phyloP scores from a whole-genome alignment of 2,888 invertebrate genomes.

The Nezara viridula region DNA sequence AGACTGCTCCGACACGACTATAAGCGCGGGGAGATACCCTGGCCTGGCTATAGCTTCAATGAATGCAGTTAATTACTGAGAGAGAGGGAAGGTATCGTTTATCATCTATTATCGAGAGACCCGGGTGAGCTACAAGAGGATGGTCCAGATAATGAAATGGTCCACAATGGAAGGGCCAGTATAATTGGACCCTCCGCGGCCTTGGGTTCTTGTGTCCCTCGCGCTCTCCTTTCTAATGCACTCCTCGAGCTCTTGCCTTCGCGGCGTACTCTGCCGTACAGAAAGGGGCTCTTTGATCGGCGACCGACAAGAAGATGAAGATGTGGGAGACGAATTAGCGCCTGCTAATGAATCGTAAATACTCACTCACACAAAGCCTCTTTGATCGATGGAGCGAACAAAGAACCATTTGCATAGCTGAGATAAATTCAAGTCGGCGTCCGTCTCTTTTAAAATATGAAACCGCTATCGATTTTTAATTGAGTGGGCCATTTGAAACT shows the following conservation, averaged over 20 bases:
- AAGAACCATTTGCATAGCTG: conserved; percentile 7
- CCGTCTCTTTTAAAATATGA: background rate
- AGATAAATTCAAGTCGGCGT: background rate
- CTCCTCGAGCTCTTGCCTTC: background rate
- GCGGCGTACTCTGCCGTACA: background rate
- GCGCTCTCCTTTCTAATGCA: conserved; percentile 5
- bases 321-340: conserved; percentile 14
- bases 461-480: background rate
- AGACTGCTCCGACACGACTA: background rate
- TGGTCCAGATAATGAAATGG: conserved; percentile 44
- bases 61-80: conserved; percentile 40
- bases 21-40: background rate
- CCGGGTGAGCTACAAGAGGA: background rate
- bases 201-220: background rate
- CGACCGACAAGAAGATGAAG: background rate
- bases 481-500: background rate
- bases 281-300: background rate
- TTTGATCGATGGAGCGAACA: conserved; percentile 13
- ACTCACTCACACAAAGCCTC: background rate
- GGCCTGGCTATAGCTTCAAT: background rate
- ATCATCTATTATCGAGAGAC: conserved; percentile 3
- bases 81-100: background rate
- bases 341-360: conserved; percentile 10
- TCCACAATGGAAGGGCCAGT: conserved; percentile 19
- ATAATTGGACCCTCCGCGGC: conserved; percentile 31